Percentiles rank a stretch among this genome's conserved stretches.
These are phyloP conservation scores for Oplegnathus fasciatus DNA, from an alignment of 2,113 vertebrate species.

Conservation along the genomic window DNA sequence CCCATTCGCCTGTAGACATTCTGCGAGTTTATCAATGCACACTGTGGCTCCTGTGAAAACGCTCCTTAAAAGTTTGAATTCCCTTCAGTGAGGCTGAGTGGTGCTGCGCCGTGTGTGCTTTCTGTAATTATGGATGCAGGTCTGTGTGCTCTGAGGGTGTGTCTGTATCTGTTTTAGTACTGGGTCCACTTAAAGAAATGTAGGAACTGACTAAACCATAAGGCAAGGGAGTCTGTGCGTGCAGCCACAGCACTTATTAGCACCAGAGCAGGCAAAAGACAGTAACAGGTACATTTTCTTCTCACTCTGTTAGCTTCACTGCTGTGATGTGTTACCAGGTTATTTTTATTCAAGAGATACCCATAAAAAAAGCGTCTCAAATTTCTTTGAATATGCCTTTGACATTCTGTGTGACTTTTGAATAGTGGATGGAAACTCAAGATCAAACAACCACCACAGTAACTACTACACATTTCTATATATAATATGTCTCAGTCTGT, in stretches of 20 bases:
- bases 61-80: background rate
- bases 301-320: slow-evolving; percentile 21
- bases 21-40: slow-evolving; percentile 8
- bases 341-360: slow-evolving; percentile 2
- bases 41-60: slow-evolving; percentile 4
- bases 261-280: slow-evolving; percentile 56
- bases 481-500: slow-evolving; percentile 23
- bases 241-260: slow-evolving; percentile 50
- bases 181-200: slow-evolving; percentile 16
- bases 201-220: slow-evolving; percentile 37
- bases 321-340: slow-evolving; percentile 11
- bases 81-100: slow-evolving; percentile 9
- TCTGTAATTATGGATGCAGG: slow-evolving; percentile 26
- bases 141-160: slow-evolving; percentile 53
- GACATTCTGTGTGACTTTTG: slow-evolving; percentile 18
- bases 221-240: slow-evolving; percentile 59
- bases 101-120: slow-evolving; percentile 40
- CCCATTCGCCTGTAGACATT: slow-evolving; percentile 8
- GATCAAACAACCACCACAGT: slow-evolving; percentile 24
- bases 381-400: background rate
- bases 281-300: slow-evolving; percentile 20
- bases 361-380: background rate
- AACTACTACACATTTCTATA: slow-evolving; percentile 26
- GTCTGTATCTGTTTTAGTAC: slow-evolving; percentile 18
- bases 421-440: slow-evolving; percentile 29